These are phyloP conservation scores for Pseudachorutes palmiensis DNA, from an alignment of 1,140 invertebrate species.

Conservation along the genomic window DNA sequence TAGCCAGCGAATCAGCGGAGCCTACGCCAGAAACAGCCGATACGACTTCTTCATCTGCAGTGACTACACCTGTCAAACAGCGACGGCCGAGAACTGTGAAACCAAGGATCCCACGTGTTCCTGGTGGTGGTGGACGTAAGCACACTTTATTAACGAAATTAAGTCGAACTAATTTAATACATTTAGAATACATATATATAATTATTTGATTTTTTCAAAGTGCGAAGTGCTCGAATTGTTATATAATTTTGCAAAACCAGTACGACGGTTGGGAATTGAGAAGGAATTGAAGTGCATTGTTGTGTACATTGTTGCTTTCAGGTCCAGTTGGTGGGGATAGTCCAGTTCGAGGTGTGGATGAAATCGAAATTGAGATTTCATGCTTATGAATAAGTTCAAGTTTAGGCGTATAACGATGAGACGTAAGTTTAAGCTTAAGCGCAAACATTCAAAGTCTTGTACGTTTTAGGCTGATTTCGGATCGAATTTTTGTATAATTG, in stretches of 20 bases:
- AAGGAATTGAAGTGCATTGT: not conserved
- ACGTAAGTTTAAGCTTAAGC: too few species aligned
- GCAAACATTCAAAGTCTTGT: not conserved
- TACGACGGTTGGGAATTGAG: too few species aligned
- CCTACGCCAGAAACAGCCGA: too few species aligned
- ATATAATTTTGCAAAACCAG: not conserved
- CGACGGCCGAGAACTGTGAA: not conserved
- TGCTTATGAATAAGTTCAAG: not conserved
- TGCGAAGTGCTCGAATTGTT: too few species aligned
- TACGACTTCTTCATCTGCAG: too few species aligned
- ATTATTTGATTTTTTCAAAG: too few species aligned
- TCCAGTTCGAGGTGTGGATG: not conserved
- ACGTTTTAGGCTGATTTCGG: not conserved
- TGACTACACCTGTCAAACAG: too few species aligned
- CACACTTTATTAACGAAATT: not conserved
- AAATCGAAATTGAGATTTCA: slow-evolving; percentile 27
- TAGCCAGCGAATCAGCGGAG: not conserved
- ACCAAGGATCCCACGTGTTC: slow-evolving; percentile 15
- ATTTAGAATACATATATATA: too few species aligned
- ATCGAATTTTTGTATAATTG: not conserved
- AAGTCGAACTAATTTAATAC: not conserved
- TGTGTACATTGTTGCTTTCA: not conserved
- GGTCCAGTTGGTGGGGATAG: not conserved
- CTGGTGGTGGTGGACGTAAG: slow-evolving; percentile 15
- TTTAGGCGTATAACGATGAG: not conserved